Base-by-base conservation (phyloP, 2,113 vertebrate species). In the Burhinus bistriatus region DNA sequence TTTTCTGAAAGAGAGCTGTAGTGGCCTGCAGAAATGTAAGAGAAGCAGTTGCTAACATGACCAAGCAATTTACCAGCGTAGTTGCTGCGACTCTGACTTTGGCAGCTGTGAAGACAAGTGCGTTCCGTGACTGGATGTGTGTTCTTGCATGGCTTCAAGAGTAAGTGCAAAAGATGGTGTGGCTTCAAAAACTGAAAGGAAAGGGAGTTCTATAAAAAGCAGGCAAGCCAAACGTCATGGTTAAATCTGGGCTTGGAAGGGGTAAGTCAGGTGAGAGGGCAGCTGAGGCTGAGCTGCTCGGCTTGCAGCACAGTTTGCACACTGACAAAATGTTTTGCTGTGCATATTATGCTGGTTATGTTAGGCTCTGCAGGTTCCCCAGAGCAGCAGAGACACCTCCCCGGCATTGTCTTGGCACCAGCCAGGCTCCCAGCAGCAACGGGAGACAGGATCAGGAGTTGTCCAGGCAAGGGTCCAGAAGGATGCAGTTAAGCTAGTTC, bases 311-410 rank as follows among this genome's bases (percentile, higher is more conserved):
- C 23, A 11, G n/a, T 26, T 70, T 12, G 1, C 51, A 34, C 7
- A 0, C 10, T 8, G 25, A 27, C 0, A 0, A 42, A 71, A 42
- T 0, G 0, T 40, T 90, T 83, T 84, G 26, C 38, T 85, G 4
- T 4, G 45, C 9, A 5, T 16, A 12, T 49, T 23, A 11, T 16
- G 52, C 34, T 68, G 69, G 9, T 34, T 49, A 4, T 40, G 64
- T 13, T 80, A 42, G 76, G 55, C 42, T 59, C 44, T 85, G 82
- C 51, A 27, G 72, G 9, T 5, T 68, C 54, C 23, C 40, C 73
- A 38, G 49, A 79, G 57, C 8, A 40, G 65, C 72, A 89, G 26
- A 76, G 34, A 9, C 3, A 2, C 16, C 16, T 85, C 57, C 52
- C 36, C 44, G 57, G 52, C 69, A 47, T 26, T 62, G 27, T 30